These are phyloP conservation scores for Kryptopterus vitreolus DNA, from an alignment of 2,797 vertebrate genomes.

Conservation along the genomic window DNA sequence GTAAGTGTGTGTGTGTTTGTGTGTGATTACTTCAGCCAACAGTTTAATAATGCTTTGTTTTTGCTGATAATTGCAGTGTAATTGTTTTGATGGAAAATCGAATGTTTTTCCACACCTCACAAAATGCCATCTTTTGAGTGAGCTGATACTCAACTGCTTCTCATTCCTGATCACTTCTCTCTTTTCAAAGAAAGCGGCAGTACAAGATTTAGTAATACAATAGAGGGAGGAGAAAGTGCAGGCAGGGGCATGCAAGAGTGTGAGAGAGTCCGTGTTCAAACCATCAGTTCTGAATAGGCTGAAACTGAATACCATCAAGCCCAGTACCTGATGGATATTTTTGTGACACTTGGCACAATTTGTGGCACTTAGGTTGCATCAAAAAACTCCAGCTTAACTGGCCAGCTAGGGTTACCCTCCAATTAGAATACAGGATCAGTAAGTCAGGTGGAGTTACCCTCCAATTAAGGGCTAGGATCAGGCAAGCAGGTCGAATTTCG, in stretches of 20 bases:
- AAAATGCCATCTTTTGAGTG: background rate
- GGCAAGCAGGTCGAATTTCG: slow-evolving; percentile 61
- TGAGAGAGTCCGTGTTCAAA: slow-evolving; percentile 51
- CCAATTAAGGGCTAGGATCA: slow-evolving; percentile 63
- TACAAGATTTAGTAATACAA: slow-evolving; percentile 43
- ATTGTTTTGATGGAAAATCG: slow-evolving; percentile 2
- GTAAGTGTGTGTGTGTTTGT: background rate
- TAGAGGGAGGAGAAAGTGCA: slow-evolving; percentile 38
- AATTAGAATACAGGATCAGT: slow-evolving; percentile 64
- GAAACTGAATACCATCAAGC: slow-evolving; percentile 54
- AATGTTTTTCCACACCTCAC: slow-evolving; percentile 9
- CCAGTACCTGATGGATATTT: slow-evolving; percentile 54
- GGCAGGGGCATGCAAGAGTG: slow-evolving; percentile 44
- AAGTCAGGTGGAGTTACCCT: slow-evolving; percentile 58
- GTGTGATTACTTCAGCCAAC: background rate
- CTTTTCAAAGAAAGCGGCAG: slow-evolving; percentile 40
- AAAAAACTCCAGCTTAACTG: slow-evolving; percentile 51
- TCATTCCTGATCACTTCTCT: slow-evolving; percentile 21
- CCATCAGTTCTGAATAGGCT: slow-evolving; percentile 48
- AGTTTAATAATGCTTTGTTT: background rate
- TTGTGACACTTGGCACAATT: slow-evolving; percentile 60
- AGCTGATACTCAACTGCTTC: slow-evolving; percentile 7
- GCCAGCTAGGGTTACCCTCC: slow-evolving; percentile 51
- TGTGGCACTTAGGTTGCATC: slow-evolving; percentile 54
- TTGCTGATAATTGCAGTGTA: slow-evolving; percentile 7